A percentile compares a stretch with the other conserved stretches of the same genome.
phyloP scores from a whole-genome alignment of 1,140 invertebrate species.

The Bicyclus anynana region DNA sequence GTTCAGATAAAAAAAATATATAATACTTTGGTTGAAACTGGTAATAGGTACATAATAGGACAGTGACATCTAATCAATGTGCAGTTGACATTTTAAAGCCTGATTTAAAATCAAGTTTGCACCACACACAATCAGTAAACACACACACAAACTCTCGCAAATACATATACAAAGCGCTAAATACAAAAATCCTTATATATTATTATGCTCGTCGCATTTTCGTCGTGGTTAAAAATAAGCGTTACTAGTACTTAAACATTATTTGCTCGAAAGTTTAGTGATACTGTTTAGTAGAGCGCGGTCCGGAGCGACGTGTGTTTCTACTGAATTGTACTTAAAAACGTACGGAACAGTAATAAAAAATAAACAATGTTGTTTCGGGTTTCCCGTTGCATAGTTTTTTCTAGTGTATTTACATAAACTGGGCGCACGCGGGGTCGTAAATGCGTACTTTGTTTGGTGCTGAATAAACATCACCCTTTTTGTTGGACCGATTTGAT shows the following conservation, averaged over 20 bases:
- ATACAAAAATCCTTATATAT: not conserved
- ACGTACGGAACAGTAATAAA: slow-evolving; percentile 42
- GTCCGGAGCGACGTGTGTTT: slow-evolving; percentile 8
- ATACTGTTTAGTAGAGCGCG: slow-evolving; percentile 7
- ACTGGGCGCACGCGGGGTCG: slow-evolving; percentile 43
- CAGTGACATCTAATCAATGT: no score
- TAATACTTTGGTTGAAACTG: no score
- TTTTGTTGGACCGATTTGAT: slow-evolving; percentile 24
- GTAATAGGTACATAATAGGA: no score
- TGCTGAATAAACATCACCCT: slow-evolving; percentile 45
- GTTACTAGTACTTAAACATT: slow-evolving; percentile 1
- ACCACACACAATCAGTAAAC: not conserved
- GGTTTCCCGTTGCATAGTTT: slow-evolving; percentile 47
- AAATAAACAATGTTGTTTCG: slow-evolving; percentile 51
- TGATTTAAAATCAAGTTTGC: no score
- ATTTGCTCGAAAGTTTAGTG: slow-evolving; percentile 6
- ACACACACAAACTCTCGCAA: not conserved
- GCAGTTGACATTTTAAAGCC: no score
- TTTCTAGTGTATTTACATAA: slow-evolving; percentile 61
- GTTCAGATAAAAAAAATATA: no score
- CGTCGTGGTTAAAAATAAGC: slow-evolving; percentile 5
- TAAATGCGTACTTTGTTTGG: slow-evolving; percentile 55
- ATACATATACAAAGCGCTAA: not conserved
- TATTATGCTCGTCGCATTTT: no score
- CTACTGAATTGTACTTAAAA: slow-evolving; percentile 23